A percentile compares a stretch with the other conserved stretches of the same genome.
Conservation (phyloP, 2,888 invertebrate species). For the Herminia tarsipennalis region DNA sequence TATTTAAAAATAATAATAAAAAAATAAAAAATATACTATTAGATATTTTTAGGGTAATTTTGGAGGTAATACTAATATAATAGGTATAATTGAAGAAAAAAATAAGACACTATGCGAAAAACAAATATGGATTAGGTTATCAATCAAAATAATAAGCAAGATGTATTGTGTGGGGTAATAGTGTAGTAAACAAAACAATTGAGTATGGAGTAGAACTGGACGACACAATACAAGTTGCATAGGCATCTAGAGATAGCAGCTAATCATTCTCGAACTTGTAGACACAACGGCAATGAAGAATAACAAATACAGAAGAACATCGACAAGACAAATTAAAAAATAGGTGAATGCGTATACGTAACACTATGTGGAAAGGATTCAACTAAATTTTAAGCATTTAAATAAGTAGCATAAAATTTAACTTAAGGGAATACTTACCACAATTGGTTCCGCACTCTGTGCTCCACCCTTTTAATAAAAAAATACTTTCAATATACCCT, state of each 20-base stretch:
- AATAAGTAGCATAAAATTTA: slow-evolving; percentile 49
- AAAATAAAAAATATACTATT: no score
- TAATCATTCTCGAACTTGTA: slow-evolving; percentile 54
- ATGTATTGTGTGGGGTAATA: slow-evolving; percentile 55
- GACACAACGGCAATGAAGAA: slow-evolving; percentile 39
- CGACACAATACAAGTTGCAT: slow-evolving; percentile 68
- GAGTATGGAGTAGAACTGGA: slow-evolving; percentile 37
- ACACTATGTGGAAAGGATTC: slow-evolving; percentile 39
- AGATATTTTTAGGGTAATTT: no score
- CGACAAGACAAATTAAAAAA: slow-evolving; percentile 45
- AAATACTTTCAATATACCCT: slow-evolving; percentile 46
- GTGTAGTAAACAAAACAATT: slow-evolving; percentile 42
- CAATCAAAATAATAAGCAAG: slow-evolving; percentile 51
- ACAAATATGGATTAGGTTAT: slow-evolving; percentile 26
- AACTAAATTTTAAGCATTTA: slow-evolving; percentile 51
- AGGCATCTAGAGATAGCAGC: slow-evolving; percentile 84
- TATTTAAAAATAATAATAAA: no score
- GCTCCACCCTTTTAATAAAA: slow-evolving; percentile 89
- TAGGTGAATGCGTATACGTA: slow-evolving; percentile 44
- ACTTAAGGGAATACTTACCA: slow-evolving; percentile 90
- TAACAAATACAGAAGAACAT: slow-evolving; percentile 43
- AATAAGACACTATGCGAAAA: slow-evolving; percentile 37
- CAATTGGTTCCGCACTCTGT: slow-evolving; percentile 97
- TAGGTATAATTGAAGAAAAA: slow-evolving; percentile 26
- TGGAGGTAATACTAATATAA: no score